phyloP scores from a whole-genome alignment of 2,888 invertebrate species.

The Lasius fuliginosus region DNA sequence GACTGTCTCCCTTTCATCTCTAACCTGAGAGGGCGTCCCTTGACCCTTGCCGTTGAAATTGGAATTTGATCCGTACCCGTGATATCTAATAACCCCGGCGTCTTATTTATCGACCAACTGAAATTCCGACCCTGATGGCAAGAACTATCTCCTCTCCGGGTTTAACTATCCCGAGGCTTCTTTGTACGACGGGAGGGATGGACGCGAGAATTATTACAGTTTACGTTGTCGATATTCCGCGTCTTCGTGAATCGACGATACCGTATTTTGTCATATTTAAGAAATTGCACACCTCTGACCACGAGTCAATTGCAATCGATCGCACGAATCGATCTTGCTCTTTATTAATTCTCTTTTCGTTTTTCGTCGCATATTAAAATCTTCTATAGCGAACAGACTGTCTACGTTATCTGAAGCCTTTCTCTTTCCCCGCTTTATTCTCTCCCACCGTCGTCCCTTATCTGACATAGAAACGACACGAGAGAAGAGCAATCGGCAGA shows the following conservation, averaged over 20 bases:
- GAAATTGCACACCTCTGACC: not conserved
- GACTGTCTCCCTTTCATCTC: conserved; percentile 62
- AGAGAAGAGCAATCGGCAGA: conserved; percentile 37
- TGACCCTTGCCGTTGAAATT: conserved; percentile 72
- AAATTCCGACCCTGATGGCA: conserved; percentile 66
- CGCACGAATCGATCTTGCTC: not conserved
- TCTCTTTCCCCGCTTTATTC: conserved; percentile 32
- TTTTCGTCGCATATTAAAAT: not conserved
- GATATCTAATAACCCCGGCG: conserved; percentile 78
- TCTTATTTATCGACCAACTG: conserved; percentile 76
- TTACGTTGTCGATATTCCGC: conserved; percentile 21
- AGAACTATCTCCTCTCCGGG: conserved; percentile 36
- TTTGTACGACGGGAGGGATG: conserved; percentile 2
- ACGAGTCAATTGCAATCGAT: conserved; percentile 8
- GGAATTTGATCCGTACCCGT: conserved; percentile 77
- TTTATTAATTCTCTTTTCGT: not conserved
- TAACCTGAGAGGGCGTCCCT: conserved; percentile 44
- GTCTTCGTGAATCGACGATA: not conserved
- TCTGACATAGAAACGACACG: conserved; percentile 36
- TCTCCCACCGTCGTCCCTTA: conserved; percentile 34
- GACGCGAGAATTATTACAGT: not conserved
- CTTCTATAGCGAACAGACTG: not conserved
- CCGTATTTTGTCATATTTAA: conserved; percentile 13
- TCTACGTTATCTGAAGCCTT: conserved; percentile 27
- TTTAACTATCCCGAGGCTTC: conserved; percentile 41